These are phyloP conservation scores for Nomada goodeniana DNA, from an alignment of 2,888 invertebrate species.

Conservation along the genomic window DNA sequence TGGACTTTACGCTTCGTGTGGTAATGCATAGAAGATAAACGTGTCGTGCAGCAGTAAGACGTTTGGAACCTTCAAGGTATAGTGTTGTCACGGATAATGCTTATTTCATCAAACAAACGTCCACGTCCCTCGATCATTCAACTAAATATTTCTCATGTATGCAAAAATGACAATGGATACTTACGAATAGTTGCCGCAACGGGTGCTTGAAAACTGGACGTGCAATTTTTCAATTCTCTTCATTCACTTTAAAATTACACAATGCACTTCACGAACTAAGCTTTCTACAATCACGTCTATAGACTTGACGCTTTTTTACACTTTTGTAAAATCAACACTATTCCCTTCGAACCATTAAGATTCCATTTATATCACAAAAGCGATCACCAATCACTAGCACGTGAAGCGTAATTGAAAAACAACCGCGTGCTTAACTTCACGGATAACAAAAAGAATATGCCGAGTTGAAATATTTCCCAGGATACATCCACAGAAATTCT, in stretches of 20 bases:
- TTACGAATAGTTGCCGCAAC: constrained; percentile 17
- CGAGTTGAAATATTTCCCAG: background rate
- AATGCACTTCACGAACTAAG: constrained; percentile 6
- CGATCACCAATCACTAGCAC: constrained; percentile 6
- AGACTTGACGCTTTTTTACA: background rate
- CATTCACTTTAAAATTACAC: constrained; percentile 13
- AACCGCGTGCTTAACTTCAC: background rate
- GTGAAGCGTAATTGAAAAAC: background rate
- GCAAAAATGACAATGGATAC: background rate
- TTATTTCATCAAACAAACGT: constrained; percentile 10
- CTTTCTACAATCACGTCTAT: background rate
- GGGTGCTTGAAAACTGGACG: background rate
- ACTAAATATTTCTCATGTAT: background rate
- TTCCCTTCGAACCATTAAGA: background rate
- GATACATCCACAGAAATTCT: background rate
- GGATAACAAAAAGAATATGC: background rate
- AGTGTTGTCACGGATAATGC: background rate
- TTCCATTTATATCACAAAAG: background rate
- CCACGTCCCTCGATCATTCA: constrained; percentile 41
- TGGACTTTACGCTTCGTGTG: constrained; percentile 36
- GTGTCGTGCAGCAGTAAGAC: constrained; percentile 33
- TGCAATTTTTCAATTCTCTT: background rate
- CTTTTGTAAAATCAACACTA: background rate
- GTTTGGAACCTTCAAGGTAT: constrained; percentile 17
- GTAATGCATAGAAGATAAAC: constrained; percentile 36